Evolutionary conservation across 2,888 invertebrate genomes (phyloP).

Genomic region (Pollenia labialis): DNA sequence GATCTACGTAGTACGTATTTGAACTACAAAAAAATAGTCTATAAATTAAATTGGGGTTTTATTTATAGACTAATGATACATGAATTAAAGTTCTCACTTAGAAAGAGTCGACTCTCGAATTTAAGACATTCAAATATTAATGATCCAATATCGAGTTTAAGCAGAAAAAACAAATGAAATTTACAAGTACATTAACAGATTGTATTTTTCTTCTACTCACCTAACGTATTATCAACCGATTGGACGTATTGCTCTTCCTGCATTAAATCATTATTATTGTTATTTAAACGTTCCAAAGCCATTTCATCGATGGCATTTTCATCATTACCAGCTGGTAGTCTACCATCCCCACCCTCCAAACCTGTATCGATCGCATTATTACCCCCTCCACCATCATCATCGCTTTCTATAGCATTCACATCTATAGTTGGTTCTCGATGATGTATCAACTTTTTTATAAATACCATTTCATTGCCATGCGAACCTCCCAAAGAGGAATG

Average conservation of each 20-base stretch:
- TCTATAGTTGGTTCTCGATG: constrained; percentile 81
- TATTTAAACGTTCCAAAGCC: constrained; percentile 77
- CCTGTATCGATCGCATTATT: constrained; percentile 8
- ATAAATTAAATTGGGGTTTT: too few species aligned
- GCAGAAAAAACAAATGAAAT: too few species aligned
- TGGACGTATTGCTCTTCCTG: constrained; percentile 80
- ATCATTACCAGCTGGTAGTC: constrained; percentile 36
- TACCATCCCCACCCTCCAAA: constrained; percentile 38
- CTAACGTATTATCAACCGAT: constrained; percentile 78
- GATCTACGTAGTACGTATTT: too few species aligned
- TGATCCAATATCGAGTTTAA: too few species aligned
- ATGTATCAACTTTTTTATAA: constrained; percentile 74
- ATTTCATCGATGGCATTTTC: constrained; percentile 71
- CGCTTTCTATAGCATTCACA: constrained; percentile 79
- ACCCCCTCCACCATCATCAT: constrained; percentile 75
- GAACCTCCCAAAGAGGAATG: constrained; percentile 53
- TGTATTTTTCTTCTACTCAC: constrained; percentile 73
- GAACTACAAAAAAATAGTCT: too few species aligned
- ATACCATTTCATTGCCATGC: constrained; percentile 63
- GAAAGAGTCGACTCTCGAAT: too few species aligned
- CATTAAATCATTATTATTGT: constrained; percentile 74
- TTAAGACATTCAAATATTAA: too few species aligned
- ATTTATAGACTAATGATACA: too few species aligned
- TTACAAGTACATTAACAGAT: background rate
- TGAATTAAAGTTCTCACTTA: too few species aligned